These are phyloP conservation scores for Scelioninae gen. 2 DNA, from an alignment of 2,888 invertebrate species.

Conservation along the genomic window DNA sequence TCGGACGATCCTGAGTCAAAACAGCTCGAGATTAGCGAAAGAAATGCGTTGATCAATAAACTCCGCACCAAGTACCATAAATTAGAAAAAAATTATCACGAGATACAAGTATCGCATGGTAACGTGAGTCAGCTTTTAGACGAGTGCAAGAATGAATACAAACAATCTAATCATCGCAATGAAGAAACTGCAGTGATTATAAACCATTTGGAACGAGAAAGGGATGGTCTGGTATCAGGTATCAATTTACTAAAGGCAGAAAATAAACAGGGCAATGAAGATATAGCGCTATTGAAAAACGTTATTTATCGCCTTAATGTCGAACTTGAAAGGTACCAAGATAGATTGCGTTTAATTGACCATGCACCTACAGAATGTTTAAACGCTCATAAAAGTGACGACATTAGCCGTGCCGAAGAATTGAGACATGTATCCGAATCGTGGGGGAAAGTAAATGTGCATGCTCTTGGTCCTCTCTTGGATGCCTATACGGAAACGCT, in stretches of 20 bases:
- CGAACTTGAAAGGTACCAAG: slow-evolving; percentile 86
- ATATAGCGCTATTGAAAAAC: slow-evolving; percentile 85
- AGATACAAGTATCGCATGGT: slow-evolving; percentile 60
- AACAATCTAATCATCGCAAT: slow-evolving; percentile 62
- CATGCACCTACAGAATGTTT: slow-evolving; percentile 39
- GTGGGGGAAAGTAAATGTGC: slow-evolving; percentile 79
- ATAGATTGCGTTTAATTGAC: slow-evolving; percentile 77
- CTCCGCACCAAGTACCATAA: slow-evolving; percentile 65
- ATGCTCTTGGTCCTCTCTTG: slow-evolving; percentile 83
- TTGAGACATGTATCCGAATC: slow-evolving; percentile 76
- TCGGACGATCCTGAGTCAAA: slow-evolving; percentile 59
- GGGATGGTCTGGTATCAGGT: slow-evolving; percentile 56
- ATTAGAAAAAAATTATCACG: slow-evolving; percentile 64
- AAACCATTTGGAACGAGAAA: slow-evolving; percentile 65
- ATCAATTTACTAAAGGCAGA: slow-evolving; percentile 76
- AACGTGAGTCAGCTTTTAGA: slow-evolving; percentile 62
- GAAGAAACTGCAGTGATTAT: slow-evolving; percentile 64
- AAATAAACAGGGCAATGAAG: slow-evolving; percentile 80
- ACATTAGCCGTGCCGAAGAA: slow-evolving; percentile 64
- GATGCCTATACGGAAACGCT: slow-evolving; percentile 88
- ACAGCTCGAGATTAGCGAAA: slow-evolving; percentile 63
- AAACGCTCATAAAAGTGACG: slow-evolving; percentile 62
- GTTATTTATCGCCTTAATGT: slow-evolving; percentile 86
- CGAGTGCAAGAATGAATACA: slow-evolving; percentile 65
- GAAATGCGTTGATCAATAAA: slow-evolving; percentile 63